Percentiles rank a stretch among this genome's conserved stretches.
Evolutionary conservation across 2,797 vertebrate genomes (phyloP).

Genomic region (Hypotaenidia philippensis): DNA sequence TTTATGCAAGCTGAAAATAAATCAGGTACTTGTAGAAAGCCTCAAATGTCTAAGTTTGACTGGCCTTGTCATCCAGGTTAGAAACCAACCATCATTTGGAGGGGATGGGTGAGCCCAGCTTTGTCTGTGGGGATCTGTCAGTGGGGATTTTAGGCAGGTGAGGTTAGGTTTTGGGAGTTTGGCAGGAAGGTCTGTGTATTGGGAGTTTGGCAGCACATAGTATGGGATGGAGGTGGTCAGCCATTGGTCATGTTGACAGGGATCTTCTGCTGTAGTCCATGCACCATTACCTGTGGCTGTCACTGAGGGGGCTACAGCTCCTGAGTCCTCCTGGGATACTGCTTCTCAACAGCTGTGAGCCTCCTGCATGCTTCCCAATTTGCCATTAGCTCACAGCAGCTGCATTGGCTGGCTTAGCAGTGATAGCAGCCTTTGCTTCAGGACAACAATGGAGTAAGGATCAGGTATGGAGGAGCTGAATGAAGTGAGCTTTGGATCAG

Average conservation of each 20-base stretch:
- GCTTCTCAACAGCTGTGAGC: accelerated
- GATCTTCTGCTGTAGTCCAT: not conserved
- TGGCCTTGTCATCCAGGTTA: not conserved
- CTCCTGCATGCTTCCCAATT: not conserved
- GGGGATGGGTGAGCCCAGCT: not conserved
- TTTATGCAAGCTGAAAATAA: not conserved
- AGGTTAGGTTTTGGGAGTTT: not conserved
- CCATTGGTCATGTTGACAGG: accelerated
- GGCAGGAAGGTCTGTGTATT: not conserved
- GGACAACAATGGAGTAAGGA: not conserved
- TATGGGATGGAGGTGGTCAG: not conserved
- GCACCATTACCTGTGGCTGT: not conserved
- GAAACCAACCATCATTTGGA: not conserved
- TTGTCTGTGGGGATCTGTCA: not conserved
- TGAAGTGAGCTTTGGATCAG: not conserved
- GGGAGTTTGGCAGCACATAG: too few relatives aligned
- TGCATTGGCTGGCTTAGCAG: not conserved
- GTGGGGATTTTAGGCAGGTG: not conserved
- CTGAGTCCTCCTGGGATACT: not conserved
- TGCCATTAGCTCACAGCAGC: not conserved
- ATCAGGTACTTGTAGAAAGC: not conserved
- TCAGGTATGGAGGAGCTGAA: not conserved
- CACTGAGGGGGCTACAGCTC: not conserved
- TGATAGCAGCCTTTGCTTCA: not conserved
- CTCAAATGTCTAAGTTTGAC: not conserved